Percentiles rank a stretch among this genome's conserved stretches.
Evolutionary conservation across 2,888 invertebrate species (phyloP).

Genomic region (Lepidonotus clava): DNA sequence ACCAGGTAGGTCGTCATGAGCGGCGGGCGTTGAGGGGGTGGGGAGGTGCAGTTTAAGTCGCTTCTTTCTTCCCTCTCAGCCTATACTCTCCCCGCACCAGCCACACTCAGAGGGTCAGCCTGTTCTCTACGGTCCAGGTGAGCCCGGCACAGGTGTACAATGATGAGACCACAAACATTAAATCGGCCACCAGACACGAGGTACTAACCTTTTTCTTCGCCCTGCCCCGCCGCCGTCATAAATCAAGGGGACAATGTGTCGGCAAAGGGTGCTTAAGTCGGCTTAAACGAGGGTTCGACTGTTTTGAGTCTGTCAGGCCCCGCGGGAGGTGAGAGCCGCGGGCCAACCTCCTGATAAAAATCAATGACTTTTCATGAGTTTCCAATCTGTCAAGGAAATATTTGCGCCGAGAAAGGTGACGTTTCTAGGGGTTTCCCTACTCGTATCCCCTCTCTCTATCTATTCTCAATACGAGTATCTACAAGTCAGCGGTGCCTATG

Average conservation of each 20-base stretch:
- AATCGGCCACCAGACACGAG: neutral
- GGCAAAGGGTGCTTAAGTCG: neutral
- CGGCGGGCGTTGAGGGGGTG: neutral
- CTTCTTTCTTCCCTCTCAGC: too few relatives aligned
- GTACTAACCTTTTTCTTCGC: neutral
- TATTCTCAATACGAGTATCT: too few relatives aligned
- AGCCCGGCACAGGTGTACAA: neutral
- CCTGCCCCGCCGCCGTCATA: slow-evolving; percentile 9
- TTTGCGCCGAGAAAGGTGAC: neutral
- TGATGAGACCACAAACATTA: neutral
- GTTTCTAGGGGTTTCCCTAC: neutral
- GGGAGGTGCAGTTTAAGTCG: neutral
- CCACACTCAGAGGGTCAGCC: too few relatives aligned
- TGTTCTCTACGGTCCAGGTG: too few relatives aligned
- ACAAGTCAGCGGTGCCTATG: too few relatives aligned
- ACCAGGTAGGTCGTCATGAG: neutral
- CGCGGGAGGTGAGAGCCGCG: neutral
- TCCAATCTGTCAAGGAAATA: neutral
- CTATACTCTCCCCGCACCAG: too few relatives aligned
- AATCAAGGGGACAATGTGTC: neutral
- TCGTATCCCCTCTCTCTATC: too few relatives aligned
- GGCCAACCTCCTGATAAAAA: neutral
- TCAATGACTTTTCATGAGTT: slow-evolving; percentile 1
- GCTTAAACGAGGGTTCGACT: neutral
- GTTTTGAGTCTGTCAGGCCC: slow-evolving; percentile 6